Evolutionary conservation across 2,888 invertebrate genomes (phyloP).

Genomic region (Hoplodrina blanda): DNA sequence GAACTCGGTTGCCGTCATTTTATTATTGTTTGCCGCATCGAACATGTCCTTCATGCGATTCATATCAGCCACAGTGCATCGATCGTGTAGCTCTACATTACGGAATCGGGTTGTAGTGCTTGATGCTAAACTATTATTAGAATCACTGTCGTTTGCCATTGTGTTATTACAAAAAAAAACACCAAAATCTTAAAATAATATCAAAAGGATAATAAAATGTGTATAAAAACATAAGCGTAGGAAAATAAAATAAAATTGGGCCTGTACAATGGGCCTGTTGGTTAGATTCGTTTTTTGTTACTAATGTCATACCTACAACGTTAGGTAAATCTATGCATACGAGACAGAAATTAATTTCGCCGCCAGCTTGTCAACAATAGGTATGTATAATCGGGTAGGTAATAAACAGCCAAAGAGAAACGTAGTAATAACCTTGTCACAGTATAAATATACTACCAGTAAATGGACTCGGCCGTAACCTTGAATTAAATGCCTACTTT

Average conservation of each 20-base stretch:
- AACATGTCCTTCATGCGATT: slow-evolving; percentile 86
- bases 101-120: slow-evolving; percentile 73
- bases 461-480: too few species aligned
- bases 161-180: slow-evolving; percentile 13
- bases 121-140: slow-evolving; percentile 76
- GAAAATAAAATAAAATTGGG: slow-evolving; percentile 14
- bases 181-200: slow-evolving; percentile 13
- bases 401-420: not conserved
- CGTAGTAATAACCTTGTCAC: not conserved
- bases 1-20: slow-evolving; percentile 83
- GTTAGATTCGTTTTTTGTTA: not conserved
- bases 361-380: not conserved
- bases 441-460: too few species aligned
- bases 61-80: slow-evolving; percentile 85
- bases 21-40: slow-evolving; percentile 79
- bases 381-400: slow-evolving; percentile 27
- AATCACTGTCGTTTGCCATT: slow-evolving; percentile 82
- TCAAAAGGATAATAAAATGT: not conserved
- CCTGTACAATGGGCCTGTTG: slow-evolving; percentile 11
- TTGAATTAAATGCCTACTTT: too few species aligned
- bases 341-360: not conserved
- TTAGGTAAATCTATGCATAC: not conserved
- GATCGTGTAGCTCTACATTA: slow-evolving; percentile 82
- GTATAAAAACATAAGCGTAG: slow-evolving; percentile 13
- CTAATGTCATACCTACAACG: not conserved